Base-by-base conservation (phyloP, 1,140 invertebrate species). In the Pogonomyrmex barbatus region DNA sequence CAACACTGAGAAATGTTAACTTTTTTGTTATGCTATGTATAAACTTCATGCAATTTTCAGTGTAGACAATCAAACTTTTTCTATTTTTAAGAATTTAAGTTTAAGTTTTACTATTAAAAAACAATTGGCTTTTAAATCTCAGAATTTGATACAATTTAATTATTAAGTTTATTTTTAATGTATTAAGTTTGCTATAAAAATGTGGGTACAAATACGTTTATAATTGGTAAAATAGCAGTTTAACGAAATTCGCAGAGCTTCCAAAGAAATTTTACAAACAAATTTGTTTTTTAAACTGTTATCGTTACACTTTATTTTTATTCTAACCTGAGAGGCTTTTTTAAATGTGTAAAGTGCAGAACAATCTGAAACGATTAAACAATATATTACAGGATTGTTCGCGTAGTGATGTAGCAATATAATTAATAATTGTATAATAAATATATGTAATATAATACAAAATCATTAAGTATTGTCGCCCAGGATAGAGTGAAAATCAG, bases 401-500 rank as follows among this genome's bases (percentile, higher is more conserved):
- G 50, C 75, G 33, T 60, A 86, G 47, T 14, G 54, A 52, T 71
- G 39, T 78, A 58, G 33, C 79, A 75, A 47, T 30, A 47, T 30
- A n/a, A 24, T 10, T 24, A 47, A 68, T 24, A 68, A 68, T 68
- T 50, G 0, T 68, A 24, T 50, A 1, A 47, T 68, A 68, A 68
- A 9, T 0, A 60, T 24, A 24, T 24, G 39, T 45, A 45, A 42
- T 45, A 67, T 12, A 12, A 68, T 47, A 6, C 9, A 47, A 68
- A 68, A 30, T 54, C 54, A 78, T 87, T 45, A 79, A 67, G 24
- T 24, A 24, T 24, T 17, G 4, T 79, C 52, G 50, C 50, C 14
- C 84, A 87, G 67, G 75, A 63, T 89, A 90, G 73, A 87, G 68
- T 89, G 24, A 90, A 90, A 89, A 89, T 89, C 89, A 87, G 85